phyloP scores from a whole-genome alignment of 2,113 vertebrate genomes.

The Entomyzon cyanotis region DNA sequence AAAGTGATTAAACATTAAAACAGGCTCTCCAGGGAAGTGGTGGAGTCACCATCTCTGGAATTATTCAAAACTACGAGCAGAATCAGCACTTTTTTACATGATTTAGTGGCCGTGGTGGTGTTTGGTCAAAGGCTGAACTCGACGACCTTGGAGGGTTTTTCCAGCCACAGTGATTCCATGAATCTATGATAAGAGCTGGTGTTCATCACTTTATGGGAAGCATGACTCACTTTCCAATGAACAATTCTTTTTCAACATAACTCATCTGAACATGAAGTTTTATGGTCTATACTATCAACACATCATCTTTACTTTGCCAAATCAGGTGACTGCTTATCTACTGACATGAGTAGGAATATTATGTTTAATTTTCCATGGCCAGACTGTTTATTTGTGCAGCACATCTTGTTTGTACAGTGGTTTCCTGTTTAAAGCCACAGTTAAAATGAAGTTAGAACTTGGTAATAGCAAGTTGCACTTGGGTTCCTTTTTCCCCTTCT shows the following conservation, averaged over 20 bases:
- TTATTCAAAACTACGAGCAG: background rate
- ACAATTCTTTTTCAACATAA: background rate
- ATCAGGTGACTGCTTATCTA: background rate
- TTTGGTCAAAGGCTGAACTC: background rate
- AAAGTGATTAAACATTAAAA: background rate
- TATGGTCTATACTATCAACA: background rate
- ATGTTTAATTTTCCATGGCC: background rate
- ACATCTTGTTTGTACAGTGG: background rate
- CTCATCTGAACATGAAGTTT: background rate
- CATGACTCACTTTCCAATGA: background rate
- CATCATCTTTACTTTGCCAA: background rate
- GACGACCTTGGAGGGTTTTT: background rate
- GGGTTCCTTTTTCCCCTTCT: background rate
- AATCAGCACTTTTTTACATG: fast-evolving
- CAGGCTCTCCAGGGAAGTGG: background rate
- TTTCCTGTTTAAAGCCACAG: background rate
- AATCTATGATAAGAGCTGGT: background rate
- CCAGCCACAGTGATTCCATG: background rate
- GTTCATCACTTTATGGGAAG: background rate
- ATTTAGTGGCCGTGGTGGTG: background rate
- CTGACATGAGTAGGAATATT: background rate
- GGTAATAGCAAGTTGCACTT: background rate
- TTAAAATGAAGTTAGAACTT: background rate
- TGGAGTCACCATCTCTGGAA: background rate
- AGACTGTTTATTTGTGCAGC: background rate